Evolutionary conservation across 2,888 invertebrate species (phyloP), one percentile per base, ranked within the genome.

Genomic region (Nomada hirtipes): DNA sequence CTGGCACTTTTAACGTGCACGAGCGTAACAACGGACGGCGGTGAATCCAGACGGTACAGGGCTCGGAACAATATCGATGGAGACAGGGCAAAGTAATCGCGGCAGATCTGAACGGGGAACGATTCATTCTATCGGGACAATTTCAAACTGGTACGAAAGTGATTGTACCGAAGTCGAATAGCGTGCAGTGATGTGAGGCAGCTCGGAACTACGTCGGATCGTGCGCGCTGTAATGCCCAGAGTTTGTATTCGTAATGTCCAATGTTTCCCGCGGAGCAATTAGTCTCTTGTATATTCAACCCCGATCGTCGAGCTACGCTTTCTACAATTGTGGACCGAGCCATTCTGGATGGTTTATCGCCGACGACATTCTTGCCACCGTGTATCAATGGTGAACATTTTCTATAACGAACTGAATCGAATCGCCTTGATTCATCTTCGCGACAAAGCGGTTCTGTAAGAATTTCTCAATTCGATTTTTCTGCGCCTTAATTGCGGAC

Each of bases 101-200:
- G 71, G 63, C 42, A 65, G 80, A 81, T 70, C 76, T 60, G 50
- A 76, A 77, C 65, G 68, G 82, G 84, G 77, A 86, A 61, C 84
- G 82, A 82, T 82, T 86, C 86, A 68, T 86, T 82, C 71, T 74
- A 77, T 74, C 76, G 72, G 80, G 86, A 86, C 86, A 86, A 84
- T 86, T 86, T 73, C 70, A 69, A 79, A 79, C 80, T 82, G 86
- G 79, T 85, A 86, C 84, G 86, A 86, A 84, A 84, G 80, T 80
- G 82, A 85, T 86, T 86, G 86, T 86, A 60, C 68, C 72, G 60
- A 86, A 85, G 80, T 80, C 86, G 84, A 79, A 86, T 82, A 77
- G 76, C 78, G 76, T 73, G 67, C 67, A 64, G 23, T 70, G 76
- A 83, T 60, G 79, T 26, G 65, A 68, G 70, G 60, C 74, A 82